Evolutionary conservation across 2,113 vertebrate genomes (phyloP).

Genomic region (Ahaetulla prasina): DNA sequence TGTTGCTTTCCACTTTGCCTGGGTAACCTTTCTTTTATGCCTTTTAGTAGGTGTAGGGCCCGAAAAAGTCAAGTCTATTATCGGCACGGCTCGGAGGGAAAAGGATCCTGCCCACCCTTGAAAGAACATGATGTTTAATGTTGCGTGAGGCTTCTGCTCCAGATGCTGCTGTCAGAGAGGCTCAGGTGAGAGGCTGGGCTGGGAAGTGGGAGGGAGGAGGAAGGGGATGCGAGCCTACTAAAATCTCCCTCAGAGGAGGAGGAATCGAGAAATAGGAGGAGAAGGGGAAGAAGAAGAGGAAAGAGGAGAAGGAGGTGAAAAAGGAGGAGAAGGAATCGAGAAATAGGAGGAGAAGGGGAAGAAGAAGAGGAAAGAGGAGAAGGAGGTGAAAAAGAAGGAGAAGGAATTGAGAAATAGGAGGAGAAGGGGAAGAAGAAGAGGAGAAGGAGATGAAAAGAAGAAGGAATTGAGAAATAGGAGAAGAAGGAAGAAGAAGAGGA

Average conservation of each 20-base stretch:
- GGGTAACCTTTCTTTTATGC: conserved; percentile 62
- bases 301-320: neutral
- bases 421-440: too few relatives aligned
- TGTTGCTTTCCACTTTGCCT: conserved; percentile 43
- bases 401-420: too few relatives aligned
- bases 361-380: too few relatives aligned
- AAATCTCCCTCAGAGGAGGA: neutral
- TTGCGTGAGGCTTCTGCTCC: neutral
- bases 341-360: too few relatives aligned
- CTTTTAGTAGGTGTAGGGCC: conserved; percentile 49
- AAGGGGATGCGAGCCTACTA: neutral
- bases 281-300: fast-evolving
- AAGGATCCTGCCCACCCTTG: conserved; percentile 29
- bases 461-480: too few relatives aligned
- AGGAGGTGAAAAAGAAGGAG: too few relatives aligned
- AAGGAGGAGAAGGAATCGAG: neutral
- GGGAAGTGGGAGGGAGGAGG: neutral
- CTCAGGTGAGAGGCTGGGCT: neutral
- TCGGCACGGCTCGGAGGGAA: conserved; percentile 47
- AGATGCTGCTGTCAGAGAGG: neutral
- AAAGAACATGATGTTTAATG: neutral
- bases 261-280: neutral
- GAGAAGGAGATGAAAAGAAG: too few relatives aligned
- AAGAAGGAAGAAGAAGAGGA: too few relatives aligned
- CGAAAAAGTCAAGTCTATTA: conserved; percentile 60